Evolutionary conservation across 92 coral and sea anemone species (phyloP).

Genomic region (Palythoa grandiflora): DNA sequence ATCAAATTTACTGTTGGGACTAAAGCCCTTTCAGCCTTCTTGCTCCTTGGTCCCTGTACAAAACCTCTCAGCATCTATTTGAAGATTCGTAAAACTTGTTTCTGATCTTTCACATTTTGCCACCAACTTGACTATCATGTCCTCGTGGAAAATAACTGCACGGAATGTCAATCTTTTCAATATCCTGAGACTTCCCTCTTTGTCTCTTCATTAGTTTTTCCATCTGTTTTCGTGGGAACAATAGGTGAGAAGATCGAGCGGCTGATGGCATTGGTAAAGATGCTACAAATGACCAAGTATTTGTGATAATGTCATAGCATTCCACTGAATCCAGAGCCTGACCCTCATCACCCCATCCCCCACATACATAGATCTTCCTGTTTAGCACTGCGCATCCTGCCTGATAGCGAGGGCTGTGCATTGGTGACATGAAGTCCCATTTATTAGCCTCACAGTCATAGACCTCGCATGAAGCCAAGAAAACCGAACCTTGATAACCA

Average conservation of each 20-base stretch:
- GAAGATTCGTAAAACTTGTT: neutral
- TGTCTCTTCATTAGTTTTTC: conserved; percentile 75
- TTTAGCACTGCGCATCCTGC: conserved; percentile 92
- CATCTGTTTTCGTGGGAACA: conserved; percentile 90
- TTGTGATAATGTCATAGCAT: conserved; percentile 85
- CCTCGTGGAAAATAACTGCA: conserved; percentile 16
- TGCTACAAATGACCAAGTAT: conserved; percentile 83
- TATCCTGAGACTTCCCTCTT: conserved; percentile 26
- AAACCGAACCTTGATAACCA: conserved; percentile 88
- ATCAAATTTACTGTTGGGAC: too few species aligned
- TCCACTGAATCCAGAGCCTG: conserved; percentile 83
- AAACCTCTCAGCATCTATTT: neutral
- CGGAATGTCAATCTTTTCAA: conserved; percentile 29
- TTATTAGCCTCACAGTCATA: conserved; percentile 77
- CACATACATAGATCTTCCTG: conserved; percentile 93
- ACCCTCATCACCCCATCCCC: conserved; percentile 97
- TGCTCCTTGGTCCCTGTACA: neutral
- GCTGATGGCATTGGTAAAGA: conserved; percentile 95
- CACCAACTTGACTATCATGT: conserved; percentile 31
- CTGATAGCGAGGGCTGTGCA: conserved; percentile 86
- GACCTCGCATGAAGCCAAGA: conserved; percentile 90
- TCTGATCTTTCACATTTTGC: neutral
- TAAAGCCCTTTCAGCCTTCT: neutral
- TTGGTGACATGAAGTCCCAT: conserved; percentile 88
- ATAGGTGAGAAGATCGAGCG: conserved; percentile 83